Percentiles rank a stretch among this genome's conserved stretches.
These are phyloP conservation scores for Temnothorax unifasciatus DNA, from an alignment of 2,888 invertebrate genomes.

Conservation along the genomic window DNA sequence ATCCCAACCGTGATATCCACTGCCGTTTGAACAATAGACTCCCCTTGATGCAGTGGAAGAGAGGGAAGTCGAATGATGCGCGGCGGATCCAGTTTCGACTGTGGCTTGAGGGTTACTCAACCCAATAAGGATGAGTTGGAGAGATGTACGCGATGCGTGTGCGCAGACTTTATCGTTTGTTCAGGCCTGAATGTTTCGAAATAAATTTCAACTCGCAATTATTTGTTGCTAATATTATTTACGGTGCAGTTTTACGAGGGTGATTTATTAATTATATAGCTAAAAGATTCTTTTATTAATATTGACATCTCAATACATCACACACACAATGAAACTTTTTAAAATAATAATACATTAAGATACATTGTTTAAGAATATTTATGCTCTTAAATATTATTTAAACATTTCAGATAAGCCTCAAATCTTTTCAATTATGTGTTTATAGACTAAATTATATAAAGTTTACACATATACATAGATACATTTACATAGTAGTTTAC, in stretches of 20 bases:
- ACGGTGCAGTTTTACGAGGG: not conserved
- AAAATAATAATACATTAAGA: not conserved
- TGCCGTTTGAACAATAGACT: constrained; percentile 51
- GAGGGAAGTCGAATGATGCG: constrained; percentile 75
- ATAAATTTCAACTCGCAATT: not conserved
- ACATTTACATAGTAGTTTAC: too few relatives aligned
- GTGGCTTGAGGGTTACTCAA: constrained; percentile 60
- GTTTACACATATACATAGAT: not conserved
- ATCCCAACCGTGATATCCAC: not conserved
- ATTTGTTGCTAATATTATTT: not conserved
- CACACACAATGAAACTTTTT: not conserved
- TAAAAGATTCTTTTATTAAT: constrained; percentile 8
- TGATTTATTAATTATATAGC: not conserved
- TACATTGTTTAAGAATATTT: not conserved
- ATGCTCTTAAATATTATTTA: not conserved
- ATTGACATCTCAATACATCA: not conserved
- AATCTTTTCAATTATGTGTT: not conserved
- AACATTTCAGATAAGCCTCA: not conserved
- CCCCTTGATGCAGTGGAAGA: constrained; percentile 47
- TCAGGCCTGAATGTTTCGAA: constrained; percentile 7
- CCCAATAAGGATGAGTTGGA: constrained; percentile 57
- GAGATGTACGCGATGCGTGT: constrained; percentile 66
- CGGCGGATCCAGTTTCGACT: constrained; percentile 78
- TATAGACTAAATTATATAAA: not conserved
- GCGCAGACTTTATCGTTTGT: constrained; percentile 60